These are phyloP conservation scores for Thaumatotibia leucotreta DNA, from an alignment of 1,140 invertebrate genomes.

Conservation along the genomic window DNA sequence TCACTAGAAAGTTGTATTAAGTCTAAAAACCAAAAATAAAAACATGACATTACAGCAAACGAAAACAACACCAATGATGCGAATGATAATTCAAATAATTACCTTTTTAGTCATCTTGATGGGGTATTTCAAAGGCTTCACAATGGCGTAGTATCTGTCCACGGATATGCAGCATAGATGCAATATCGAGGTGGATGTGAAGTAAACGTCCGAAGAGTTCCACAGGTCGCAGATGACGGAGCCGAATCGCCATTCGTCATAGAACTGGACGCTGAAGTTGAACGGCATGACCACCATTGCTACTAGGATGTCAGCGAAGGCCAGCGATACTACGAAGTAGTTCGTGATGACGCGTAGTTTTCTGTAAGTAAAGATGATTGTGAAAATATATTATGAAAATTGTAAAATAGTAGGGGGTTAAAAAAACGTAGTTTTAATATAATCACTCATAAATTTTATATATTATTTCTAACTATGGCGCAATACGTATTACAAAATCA, in stretches of 20 bases:
- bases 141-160: constrained; percentile 92
- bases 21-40: too few species aligned
- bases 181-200: constrained; percentile 95
- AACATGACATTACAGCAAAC: neutral
- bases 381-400: too few species aligned
- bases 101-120: constrained; percentile 91
- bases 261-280: constrained; percentile 91
- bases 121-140: constrained; percentile 92
- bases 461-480: too few species aligned
- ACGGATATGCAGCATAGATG: constrained; percentile 96
- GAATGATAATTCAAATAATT: neutral
- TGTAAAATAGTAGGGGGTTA: too few species aligned
- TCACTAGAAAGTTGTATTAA: too few species aligned
- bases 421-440: neutral
- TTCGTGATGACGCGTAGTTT: constrained; percentile 95
- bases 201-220: constrained; percentile 97
- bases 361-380: constrained; percentile 72
- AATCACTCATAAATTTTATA: neutral
- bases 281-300: constrained; percentile 97
- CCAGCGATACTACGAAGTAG: constrained; percentile 95
- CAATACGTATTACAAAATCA: too few species aligned
- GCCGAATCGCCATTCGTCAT: constrained; percentile 89
- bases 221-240: constrained; percentile 94
- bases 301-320: constrained; percentile 93
- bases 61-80: neutral